These are phyloP conservation scores for Pseudoatta argentina DNA, from an alignment of 1,140 invertebrate genomes.

Conservation along the genomic window DNA sequence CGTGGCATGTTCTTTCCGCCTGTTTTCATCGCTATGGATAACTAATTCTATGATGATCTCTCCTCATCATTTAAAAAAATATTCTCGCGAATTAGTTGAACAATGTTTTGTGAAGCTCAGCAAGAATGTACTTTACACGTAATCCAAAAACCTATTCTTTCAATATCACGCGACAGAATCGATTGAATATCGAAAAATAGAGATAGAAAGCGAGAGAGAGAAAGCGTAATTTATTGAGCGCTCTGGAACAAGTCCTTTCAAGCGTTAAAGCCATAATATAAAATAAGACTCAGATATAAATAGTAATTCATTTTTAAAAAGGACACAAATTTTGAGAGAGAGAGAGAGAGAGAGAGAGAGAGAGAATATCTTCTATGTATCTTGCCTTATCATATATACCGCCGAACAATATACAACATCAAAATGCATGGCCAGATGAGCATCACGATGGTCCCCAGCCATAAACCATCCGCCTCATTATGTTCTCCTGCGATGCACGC, in stretches of 20 bases:
- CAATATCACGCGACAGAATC: not conserved
- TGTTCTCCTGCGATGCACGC: slow-evolving; percentile 38
- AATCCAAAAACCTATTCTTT: slow-evolving; percentile 8
- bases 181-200: slow-evolving; percentile 26
- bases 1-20: slow-evolving; percentile 39
- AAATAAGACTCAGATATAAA: no score
- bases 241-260: no score
- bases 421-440: slow-evolving; percentile 48
- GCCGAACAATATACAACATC: slow-evolving; percentile 26
- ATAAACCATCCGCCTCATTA: slow-evolving; percentile 52
- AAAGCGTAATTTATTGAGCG: not conserved
- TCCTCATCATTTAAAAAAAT: not conserved
- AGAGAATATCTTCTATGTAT: not conserved
- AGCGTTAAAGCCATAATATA: no score
- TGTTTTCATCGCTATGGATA: not conserved
- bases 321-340: not conserved
- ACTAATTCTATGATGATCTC: slow-evolving; percentile 35
- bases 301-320: no score
- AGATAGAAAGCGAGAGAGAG: not conserved
- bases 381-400: slow-evolving; percentile 11
- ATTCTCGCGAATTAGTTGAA: not conserved
- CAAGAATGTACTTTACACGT: not conserved
- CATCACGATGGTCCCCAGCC: slow-evolving; percentile 39
- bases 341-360: no score
- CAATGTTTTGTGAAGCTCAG: not conserved